A percentile compares a stretch with the other conserved stretches of the same genome.
Evolutionary conservation across 2,888 invertebrate species (phyloP).

Genomic region (Brenthis daphne): DNA sequence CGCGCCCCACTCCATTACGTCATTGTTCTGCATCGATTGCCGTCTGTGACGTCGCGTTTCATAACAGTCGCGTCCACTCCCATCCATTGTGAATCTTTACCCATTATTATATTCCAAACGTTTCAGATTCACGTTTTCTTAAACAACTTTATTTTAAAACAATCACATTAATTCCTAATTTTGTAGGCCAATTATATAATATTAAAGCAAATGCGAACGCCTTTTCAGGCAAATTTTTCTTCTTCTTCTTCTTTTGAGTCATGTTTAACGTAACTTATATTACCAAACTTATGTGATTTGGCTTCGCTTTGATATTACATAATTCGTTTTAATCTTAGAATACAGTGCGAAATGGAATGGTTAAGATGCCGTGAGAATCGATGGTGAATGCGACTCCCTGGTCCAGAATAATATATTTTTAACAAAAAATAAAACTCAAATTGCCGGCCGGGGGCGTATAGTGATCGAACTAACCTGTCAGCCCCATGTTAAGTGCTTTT

Average conservation of each 20-base stretch:
- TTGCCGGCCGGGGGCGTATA: constrained; percentile 73
- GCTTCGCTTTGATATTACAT: constrained; percentile 22
- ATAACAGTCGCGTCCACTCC: constrained; percentile 53
- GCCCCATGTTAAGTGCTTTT: constrained; percentile 81
- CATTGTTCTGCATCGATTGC: constrained; percentile 80
- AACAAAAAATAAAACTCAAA: constrained; percentile 71
- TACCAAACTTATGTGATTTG: constrained; percentile 20
- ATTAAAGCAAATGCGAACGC: constrained; percentile 16
- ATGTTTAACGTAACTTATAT: constrained; percentile 20
- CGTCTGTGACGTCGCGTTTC: constrained; percentile 66
- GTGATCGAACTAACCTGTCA: constrained; percentile 82
- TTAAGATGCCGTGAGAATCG: constrained; percentile 68
- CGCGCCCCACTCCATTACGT: constrained; percentile 63
- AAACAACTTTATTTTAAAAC: constrained; percentile 30
- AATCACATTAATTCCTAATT: constrained; percentile 23
- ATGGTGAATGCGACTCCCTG: constrained; percentile 60
- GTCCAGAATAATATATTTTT: constrained; percentile 62
- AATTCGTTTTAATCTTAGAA: constrained; percentile 13
- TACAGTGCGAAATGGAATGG: constrained; percentile 15
- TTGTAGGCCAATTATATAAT: constrained; percentile 14
- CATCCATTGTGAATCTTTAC: constrained; percentile 37
- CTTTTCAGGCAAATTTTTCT: constrained; percentile 1
- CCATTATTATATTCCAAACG: constrained; percentile 32
- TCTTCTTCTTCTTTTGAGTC: constrained; percentile 4
- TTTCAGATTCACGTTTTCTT: constrained; percentile 37